A percentile compares a stretch with the other conserved stretches of the same genome.
These are phyloP conservation scores for Narcine bancroftii DNA, from an alignment of 2,113 vertebrate species.

Conservation along the genomic window DNA sequence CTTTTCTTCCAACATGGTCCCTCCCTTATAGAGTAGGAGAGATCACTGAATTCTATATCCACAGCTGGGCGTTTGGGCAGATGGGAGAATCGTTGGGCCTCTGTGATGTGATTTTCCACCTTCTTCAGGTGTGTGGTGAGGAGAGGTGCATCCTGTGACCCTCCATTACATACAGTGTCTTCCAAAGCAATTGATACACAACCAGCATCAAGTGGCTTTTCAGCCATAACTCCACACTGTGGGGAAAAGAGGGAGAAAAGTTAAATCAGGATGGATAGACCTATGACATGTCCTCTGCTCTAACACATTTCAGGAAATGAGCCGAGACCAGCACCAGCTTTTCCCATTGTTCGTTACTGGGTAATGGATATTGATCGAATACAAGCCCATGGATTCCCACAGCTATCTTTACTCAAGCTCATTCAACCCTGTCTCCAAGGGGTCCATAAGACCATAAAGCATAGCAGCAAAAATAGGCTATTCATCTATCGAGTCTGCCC, in stretches of 20 bases:
- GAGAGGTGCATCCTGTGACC: conserved; percentile 67
- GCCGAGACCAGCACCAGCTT: no score
- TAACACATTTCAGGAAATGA: neutral
- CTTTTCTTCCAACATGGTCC: conserved; percentile 88
- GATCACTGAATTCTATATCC: conserved; percentile 86
- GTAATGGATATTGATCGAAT: no score
- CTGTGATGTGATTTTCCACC: conserved; percentile 96
- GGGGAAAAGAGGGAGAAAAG: conserved; percentile 22
- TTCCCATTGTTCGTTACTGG: no score
- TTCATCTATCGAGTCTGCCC: no score
- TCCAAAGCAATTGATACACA: conserved; percentile 80
- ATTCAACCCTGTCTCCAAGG: no score
- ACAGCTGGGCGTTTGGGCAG: conserved; percentile 86
- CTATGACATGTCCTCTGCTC: neutral
- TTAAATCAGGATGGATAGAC: neutral
- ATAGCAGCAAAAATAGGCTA: no score
- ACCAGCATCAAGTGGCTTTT: conserved; percentile 60
- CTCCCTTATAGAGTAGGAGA: conserved; percentile 90
- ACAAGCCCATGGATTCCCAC: no score
- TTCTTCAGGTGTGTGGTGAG: conserved; percentile 91
- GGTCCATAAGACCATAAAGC: no score
- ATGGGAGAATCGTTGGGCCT: conserved; percentile 91
- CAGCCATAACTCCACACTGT: conserved; percentile 69
- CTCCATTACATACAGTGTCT: conserved; percentile 65
- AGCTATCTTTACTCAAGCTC: no score